Evolutionary conservation across 2,113 vertebrate species (phyloP), one percentile per base, ranked within the genome.

Genomic region (Cyphomyrus plagiostoma): DNA sequence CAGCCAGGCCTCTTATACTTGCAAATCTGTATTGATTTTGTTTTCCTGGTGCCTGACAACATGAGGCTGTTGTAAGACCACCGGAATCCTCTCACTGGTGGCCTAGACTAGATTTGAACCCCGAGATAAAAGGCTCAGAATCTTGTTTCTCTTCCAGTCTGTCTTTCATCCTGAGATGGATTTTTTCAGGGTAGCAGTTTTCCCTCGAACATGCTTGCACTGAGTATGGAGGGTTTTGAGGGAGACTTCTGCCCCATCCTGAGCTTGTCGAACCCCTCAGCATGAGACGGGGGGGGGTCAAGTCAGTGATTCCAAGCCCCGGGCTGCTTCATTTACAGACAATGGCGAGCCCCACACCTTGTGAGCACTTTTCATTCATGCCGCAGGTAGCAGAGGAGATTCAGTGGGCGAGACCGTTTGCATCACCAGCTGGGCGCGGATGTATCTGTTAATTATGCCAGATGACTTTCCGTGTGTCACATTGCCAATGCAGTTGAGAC

Each of bases 21-120:
- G 89, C 88, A 82, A 91, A 91, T 92, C 90, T 87, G 88, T 92
- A 95, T 94, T 90, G 30, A 93, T 94, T 77, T 62, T 86, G 88
- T 90, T 91, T 88, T 92, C 91, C 92, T 92, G 93, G 91, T 92
- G 83, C 46, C 30, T 89, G 26, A 92, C 90, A 90, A 90, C 89
- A 87, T 50, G 89, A 74, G n/a, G 46, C 91, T 93, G 89, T 90
- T 89, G 88, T 92, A 91, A 94, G 90, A 90, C 90, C 70, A 53
- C 84, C 70, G 49, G 83, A 53, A 52, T 87, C 19, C 30, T 80
- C 87, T 86, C 90, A 66, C 89, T 88, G 52, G 56, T 56, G 90
- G 91, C 88, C 89, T 92, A 90, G 91, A 92, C 91, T 92, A 91
- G 87, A 77, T 91, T 90, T 93, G 91, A 92, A 89, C 88, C 91